Conservation (phyloP, 2,113 vertebrate species). For the Pangasianodon hypophthalmus region DNA sequence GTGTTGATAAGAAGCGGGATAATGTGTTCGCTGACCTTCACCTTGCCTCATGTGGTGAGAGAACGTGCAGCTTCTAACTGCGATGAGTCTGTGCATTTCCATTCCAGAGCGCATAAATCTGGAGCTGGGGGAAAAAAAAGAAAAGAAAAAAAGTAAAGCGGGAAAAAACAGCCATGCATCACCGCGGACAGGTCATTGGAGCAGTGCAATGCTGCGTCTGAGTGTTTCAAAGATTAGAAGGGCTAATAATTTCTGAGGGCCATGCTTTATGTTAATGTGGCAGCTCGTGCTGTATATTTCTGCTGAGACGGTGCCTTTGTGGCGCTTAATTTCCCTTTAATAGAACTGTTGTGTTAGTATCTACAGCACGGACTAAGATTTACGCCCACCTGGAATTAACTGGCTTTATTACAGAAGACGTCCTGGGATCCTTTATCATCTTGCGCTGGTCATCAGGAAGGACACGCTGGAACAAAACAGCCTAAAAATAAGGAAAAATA, state of each 20-base stretch:
- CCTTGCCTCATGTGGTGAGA: constrained; percentile 47
- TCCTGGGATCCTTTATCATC: constrained; percentile 61
- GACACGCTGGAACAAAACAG: constrained; percentile 45
- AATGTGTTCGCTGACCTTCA: constrained; percentile 64
- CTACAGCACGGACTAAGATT: constrained; percentile 66
- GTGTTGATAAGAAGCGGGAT: constrained; percentile 59
- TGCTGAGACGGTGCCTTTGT: constrained; percentile 76
- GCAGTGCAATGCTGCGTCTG: constrained; percentile 71
- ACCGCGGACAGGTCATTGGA: constrained; percentile 77
- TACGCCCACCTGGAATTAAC: constrained; percentile 66
- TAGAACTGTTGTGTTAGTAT: constrained; percentile 69
- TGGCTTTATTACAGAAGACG: constrained; percentile 65
- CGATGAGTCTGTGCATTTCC: constrained; percentile 58
- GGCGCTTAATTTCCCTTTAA: constrained; percentile 72
- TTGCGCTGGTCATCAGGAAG: constrained; percentile 55
- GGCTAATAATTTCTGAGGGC: constrained; percentile 78
- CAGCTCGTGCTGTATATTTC: constrained; percentile 71
- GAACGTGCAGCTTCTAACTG: constrained; percentile 46
- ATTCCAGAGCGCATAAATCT: constrained; percentile 67
- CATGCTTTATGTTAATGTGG: constrained; percentile 82
- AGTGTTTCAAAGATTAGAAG: constrained; percentile 77
- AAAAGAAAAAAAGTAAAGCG: constrained; percentile 23
- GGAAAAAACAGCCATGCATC: constrained; percentile 73
- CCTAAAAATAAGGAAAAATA: constrained; percentile 23
- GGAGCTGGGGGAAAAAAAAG: constrained; percentile 34